Evolutionary conservation across 2,113 vertebrate genomes (phyloP).

Genomic region (Gadus chalcogrammus): DNA sequence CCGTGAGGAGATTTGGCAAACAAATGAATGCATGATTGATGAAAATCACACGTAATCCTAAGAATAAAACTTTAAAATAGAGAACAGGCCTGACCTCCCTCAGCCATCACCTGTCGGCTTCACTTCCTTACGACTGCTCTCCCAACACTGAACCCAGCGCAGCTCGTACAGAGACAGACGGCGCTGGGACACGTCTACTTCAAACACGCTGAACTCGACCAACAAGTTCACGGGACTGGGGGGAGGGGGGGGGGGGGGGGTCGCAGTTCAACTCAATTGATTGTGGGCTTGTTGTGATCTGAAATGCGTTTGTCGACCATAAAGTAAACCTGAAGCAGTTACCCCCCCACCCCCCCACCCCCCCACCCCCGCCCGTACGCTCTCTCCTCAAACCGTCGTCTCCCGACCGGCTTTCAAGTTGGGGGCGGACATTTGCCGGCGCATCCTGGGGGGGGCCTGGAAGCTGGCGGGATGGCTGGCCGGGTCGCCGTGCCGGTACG

Average conservation of each 20-base stretch:
- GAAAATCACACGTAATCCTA: conserved; percentile 43
- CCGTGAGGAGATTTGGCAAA: conserved; percentile 52
- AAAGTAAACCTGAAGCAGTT: conserved; percentile 37
- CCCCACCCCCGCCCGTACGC: conserved; percentile 3
- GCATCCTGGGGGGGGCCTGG: conserved; percentile 88
- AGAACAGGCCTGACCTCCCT: conserved; percentile 22
- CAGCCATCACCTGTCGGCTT: conserved; percentile 47
- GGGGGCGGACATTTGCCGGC: conserved; percentile 91
- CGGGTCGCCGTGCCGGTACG: conserved; percentile 69
- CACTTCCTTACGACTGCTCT: conserved; percentile 44
- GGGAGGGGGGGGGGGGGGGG: conserved; percentile 20
- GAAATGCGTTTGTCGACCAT: conserved; percentile 62
- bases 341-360: neutral
- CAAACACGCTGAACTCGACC: conserved; percentile 58
- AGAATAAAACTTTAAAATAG: conserved; percentile 28
- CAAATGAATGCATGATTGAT: conserved; percentile 44
- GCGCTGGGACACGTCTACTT: conserved; percentile 45
- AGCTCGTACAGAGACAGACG: conserved; percentile 40
- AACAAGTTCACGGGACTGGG: conserved; percentile 56
- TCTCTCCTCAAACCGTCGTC: conserved; percentile 81
- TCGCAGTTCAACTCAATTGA: conserved; percentile 44
- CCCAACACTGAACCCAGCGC: conserved; percentile 37
- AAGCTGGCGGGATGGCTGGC: conserved; percentile 72
- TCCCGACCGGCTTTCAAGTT: conserved; percentile 93
- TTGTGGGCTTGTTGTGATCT: conserved; percentile 64